A percentile compares a stretch with the other conserved stretches of the same genome.
Conservation (phyloP, 2,888 invertebrate species). For the Blera fallax region DNA sequence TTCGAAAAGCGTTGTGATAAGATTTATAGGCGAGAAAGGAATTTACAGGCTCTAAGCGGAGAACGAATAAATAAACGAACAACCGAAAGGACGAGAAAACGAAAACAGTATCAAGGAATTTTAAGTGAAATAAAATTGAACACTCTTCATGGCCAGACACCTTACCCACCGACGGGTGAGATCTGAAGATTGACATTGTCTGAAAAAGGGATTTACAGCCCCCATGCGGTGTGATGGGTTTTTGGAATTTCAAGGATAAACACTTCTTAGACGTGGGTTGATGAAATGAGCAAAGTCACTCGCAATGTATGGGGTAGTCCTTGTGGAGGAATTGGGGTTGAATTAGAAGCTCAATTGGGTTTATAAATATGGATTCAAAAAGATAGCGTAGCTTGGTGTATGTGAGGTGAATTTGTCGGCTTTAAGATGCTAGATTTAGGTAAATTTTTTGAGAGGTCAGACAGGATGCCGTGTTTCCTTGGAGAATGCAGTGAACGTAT, state of each 20-base stretch:
- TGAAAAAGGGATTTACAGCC: conserved; percentile 17
- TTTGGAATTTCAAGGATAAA: conserved; percentile 30
- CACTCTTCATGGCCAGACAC: neutral
- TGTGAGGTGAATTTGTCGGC: neutral
- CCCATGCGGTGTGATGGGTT: neutral
- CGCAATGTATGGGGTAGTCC: neutral
- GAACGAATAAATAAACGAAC: neutral
- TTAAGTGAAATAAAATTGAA: conserved; percentile 46
- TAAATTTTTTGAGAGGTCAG: neutral
- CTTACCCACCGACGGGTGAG: neutral
- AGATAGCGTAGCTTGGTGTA: neutral
- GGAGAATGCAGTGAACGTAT: neutral
- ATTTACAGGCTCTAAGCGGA: conserved; percentile 3
- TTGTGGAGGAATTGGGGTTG: neutral
- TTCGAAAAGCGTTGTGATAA: neutral
- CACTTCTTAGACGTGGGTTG: conserved; percentile 16
- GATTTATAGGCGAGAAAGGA: conserved; percentile 36
- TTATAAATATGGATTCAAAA: neutral
- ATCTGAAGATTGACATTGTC: conserved; percentile 45
- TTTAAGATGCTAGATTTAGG: neutral
- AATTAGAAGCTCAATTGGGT: conserved; percentile 27
- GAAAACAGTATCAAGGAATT: conserved; percentile 28
- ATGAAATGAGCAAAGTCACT: conserved; percentile 3
- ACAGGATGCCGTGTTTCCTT: neutral
- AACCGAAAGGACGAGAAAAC: no score